Evolutionary conservation across 2,797 vertebrate genomes (phyloP).

Genomic region (Hemibagrus guttatus): DNA sequence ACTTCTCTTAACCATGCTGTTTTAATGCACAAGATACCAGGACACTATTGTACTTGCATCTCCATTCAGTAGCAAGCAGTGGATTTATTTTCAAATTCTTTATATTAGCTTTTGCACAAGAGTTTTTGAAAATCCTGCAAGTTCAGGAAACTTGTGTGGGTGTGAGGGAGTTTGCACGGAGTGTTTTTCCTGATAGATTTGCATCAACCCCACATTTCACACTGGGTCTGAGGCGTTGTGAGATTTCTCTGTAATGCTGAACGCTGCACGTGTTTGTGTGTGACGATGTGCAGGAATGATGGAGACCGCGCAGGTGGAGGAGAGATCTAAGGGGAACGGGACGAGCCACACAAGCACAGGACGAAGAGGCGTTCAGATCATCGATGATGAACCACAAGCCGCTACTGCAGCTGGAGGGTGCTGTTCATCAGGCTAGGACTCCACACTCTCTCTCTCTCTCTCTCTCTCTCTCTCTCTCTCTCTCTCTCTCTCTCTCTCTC

Average conservation of each 20-base stretch:
- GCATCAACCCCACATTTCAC: too few species aligned
- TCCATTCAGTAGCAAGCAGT: too few species aligned
- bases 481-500: background rate
- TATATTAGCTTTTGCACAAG: too few species aligned
- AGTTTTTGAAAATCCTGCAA: too few species aligned
- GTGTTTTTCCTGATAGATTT: background rate
- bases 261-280: too few species aligned
- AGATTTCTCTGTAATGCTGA: background rate
- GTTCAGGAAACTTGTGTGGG: too few species aligned
- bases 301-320: conserved; percentile 93
- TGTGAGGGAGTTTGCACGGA: background rate
- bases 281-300: conserved; percentile 85
- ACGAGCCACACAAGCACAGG: conserved; percentile 81
- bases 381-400: conserved; percentile 89
- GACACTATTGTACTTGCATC: too few species aligned
- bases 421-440: conserved; percentile 89
- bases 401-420: conserved; percentile 86
- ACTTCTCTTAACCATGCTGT: too few species aligned
- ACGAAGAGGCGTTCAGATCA: conserved; percentile 93
- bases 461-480: conserved; percentile 32
- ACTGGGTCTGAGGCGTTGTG: background rate
- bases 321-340: conserved; percentile 90
- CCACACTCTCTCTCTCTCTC: background rate
- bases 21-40: too few species aligned
- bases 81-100: too few species aligned